Percentiles rank a stretch among this genome's conserved stretches.
phyloP scores from a whole-genome alignment of 2,888 invertebrate species.

The Pharmacophagus antenor region DNA sequence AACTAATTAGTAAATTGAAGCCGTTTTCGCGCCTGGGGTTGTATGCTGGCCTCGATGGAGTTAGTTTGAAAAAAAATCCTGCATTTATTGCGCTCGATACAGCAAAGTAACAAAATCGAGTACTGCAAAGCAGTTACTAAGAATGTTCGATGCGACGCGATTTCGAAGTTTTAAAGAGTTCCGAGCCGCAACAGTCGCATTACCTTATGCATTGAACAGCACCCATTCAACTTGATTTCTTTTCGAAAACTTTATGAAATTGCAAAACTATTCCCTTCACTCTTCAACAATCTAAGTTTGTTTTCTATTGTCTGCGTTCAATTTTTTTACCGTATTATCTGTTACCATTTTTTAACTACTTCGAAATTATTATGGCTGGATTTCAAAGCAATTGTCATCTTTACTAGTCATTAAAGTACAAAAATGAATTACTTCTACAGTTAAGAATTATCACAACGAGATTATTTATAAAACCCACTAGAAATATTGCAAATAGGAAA shows the following conservation, averaged over 20 bases:
- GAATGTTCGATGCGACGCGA: slow-evolving; percentile 51
- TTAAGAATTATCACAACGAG: no score
- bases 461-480: no score
- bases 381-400: no score
- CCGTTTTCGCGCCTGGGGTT: no score
- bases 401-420: no score
- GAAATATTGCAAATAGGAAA: no score
- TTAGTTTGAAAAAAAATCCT: no score
- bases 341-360: not conserved
- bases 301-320: slow-evolving; percentile 1
- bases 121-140: slow-evolving; percentile 47
- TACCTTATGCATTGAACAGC: slow-evolving; percentile 47
- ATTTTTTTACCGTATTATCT: no score
- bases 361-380: not conserved
- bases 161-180: slow-evolving; percentile 40
- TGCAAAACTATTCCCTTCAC: slow-evolving; percentile 34
- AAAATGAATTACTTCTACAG: no score
- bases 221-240: slow-evolving; percentile 36
- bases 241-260: slow-evolving; percentile 36
- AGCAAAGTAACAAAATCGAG: not conserved
- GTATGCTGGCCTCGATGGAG: no score
- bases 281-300: slow-evolving; percentile 18
- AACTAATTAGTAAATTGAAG: no score
- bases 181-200: slow-evolving; percentile 37
- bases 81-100: no score